Evolutionary conservation across 2,113 vertebrate genomes (phyloP).

Genomic region (Cairina moschata): DNA sequence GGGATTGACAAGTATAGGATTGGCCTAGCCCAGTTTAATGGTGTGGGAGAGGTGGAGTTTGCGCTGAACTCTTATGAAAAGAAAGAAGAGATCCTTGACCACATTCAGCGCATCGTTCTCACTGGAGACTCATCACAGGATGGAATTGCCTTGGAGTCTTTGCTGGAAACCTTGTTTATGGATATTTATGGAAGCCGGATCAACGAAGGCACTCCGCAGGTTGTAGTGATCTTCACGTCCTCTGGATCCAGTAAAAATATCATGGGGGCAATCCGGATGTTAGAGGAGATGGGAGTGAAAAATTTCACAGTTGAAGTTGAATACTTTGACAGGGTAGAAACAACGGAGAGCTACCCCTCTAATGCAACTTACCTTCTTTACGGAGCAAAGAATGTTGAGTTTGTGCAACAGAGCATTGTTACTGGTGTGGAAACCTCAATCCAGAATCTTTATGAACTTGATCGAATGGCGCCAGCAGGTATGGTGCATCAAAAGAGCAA

Average conservation of each 20-base stretch:
- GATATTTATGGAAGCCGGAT: constrained; percentile 70
- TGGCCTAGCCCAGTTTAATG: constrained; percentile 82
- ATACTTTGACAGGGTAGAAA: constrained; percentile 30
- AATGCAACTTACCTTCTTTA: constrained; percentile 2
- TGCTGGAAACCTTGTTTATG: constrained; percentile 71
- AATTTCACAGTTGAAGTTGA: constrained; percentile 72
- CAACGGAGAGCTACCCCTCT: constrained; percentile 44
- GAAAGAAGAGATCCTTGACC: constrained; percentile 41
- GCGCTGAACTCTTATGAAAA: constrained; percentile 70
- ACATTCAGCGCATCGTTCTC: constrained; percentile 50
- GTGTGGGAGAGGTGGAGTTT: constrained; percentile 74
- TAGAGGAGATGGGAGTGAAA: constrained; percentile 75
- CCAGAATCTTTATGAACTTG: background rate
- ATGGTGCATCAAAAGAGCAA: background rate
- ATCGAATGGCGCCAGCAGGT: constrained; percentile 20
- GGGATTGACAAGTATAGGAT: constrained; percentile 70
- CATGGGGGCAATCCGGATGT: constrained; percentile 13
- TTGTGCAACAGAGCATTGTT: constrained; percentile 22
- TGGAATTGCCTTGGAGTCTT: constrained; percentile 69
- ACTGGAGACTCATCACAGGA: constrained; percentile 55
- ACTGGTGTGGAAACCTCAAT: constrained; percentile 28
- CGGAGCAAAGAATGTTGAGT: background rate
- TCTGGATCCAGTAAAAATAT: constrained; percentile 74
- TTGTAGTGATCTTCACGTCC: constrained; percentile 78
- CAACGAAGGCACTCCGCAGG: constrained; percentile 72